Conservation (phyloP, 2,113 vertebrate species). For the Alexandromys fortis region DNA sequence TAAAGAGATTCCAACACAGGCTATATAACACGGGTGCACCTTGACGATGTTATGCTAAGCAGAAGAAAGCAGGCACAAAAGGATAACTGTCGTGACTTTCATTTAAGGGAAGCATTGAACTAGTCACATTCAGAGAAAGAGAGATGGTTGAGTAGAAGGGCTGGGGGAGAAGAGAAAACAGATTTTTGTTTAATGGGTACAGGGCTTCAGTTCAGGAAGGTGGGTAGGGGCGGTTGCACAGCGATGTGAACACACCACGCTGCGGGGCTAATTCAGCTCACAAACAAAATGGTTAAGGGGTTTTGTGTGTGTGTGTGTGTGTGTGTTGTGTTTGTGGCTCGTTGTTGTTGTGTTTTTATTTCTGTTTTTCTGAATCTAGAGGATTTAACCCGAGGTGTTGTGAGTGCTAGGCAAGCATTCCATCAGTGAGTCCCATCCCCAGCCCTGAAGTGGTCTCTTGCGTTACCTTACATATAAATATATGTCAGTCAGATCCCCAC, state of each 20-base stretch:
- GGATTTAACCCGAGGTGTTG: background rate
- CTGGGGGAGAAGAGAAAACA: background rate
- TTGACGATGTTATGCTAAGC: background rate
- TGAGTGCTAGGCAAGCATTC: background rate
- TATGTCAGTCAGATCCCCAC: background rate
- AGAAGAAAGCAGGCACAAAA: slow-evolving; percentile 1
- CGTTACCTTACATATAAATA: background rate
- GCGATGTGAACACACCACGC: too few relatives aligned
- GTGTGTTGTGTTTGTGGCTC: too few relatives aligned
- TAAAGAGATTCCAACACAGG: background rate
- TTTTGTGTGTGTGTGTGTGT: background rate
- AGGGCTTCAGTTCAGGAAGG: background rate
- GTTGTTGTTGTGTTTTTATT: too few relatives aligned
- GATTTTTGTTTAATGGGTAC: background rate
- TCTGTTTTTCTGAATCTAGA: background rate
- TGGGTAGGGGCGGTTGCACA: background rate
- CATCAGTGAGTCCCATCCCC: background rate
- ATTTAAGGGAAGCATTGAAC: background rate
- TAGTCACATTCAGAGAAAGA: background rate
- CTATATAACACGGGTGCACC: background rate
- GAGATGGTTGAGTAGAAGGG: background rate
- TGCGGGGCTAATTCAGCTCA: background rate
- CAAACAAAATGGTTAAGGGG: background rate
- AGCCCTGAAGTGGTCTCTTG: background rate
- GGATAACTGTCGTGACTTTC: background rate